phyloP scores from a whole-genome alignment of 1,140 invertebrate genomes.

The Nephila pilipes region DNA sequence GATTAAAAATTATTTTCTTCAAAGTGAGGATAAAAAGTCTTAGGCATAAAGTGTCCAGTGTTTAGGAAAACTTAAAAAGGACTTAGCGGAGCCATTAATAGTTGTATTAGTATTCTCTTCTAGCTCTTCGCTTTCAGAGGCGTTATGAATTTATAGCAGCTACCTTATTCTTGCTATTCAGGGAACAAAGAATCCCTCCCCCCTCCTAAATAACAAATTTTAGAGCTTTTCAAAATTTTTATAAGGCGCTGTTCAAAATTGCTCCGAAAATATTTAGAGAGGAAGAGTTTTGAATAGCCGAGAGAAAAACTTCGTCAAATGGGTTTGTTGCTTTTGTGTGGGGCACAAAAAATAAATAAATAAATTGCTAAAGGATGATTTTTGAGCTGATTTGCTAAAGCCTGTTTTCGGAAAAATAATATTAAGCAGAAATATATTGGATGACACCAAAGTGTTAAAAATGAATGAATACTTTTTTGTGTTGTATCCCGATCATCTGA shows the following conservation, averaged over 20 bases:
- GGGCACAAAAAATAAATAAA: background rate
- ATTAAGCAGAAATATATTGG: too few relatives aligned
- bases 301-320: background rate
- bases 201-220: constrained; percentile 50
- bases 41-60: background rate
- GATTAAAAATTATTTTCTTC: background rate
- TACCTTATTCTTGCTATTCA: constrained; percentile 45
- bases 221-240: constrained; percentile 46
- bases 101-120: constrained; percentile 59
- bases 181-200: constrained; percentile 33
- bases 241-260: constrained; percentile 58
- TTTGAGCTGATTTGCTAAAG: too few relatives aligned
- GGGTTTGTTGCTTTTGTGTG: background rate
- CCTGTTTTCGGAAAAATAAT: too few relatives aligned
- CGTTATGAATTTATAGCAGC: constrained; percentile 64
- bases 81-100: constrained; percentile 37
- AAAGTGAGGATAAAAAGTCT: background rate
- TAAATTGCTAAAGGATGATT: background rate
- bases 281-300: constrained; percentile 5
- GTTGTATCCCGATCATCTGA: too few relatives aligned
- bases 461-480: too few relatives aligned
- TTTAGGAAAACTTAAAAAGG: constrained; percentile 9
- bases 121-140: background rate
- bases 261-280: constrained; percentile 65
- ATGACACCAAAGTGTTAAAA: too few relatives aligned